Conservation (phyloP, 2,888 invertebrate genomes). For the Zhuqinia jingwanae region DNA sequence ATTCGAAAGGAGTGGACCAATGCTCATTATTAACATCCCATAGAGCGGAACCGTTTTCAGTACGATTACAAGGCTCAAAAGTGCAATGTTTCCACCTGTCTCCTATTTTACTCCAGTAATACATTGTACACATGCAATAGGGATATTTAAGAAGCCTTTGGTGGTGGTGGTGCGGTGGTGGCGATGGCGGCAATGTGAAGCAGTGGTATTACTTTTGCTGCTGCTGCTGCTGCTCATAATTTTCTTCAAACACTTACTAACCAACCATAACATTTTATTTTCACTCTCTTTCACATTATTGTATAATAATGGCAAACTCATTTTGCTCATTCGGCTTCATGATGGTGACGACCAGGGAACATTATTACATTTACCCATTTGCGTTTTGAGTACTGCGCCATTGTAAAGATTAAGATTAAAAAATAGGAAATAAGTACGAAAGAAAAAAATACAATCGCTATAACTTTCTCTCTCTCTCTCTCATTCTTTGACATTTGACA, state of each 20-base stretch:
- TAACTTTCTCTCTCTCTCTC: not conserved
- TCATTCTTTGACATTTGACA: not conserved
- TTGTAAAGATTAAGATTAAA: too few species aligned
- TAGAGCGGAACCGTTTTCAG: slow-evolving; percentile 44
- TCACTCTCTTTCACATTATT: slow-evolving; percentile 14
- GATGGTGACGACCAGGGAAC: not conserved
- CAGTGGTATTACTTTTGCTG: slow-evolving; percentile 15
- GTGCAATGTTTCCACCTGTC: slow-evolving; percentile 65
- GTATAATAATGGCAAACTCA: not conserved
- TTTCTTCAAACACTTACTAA: slow-evolving; percentile 56
- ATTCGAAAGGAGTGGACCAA: slow-evolving; percentile 47
- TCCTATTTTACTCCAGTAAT: slow-evolving; percentile 58
- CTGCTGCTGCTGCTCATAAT: slow-evolving; percentile 40
- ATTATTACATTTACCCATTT: too few species aligned
- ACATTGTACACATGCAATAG: slow-evolving; percentile 60
- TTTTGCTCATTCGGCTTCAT: not conserved
- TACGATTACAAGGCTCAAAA: slow-evolving; percentile 42
- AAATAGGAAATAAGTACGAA: too few species aligned
- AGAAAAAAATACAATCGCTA: too few species aligned
- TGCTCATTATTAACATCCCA: slow-evolving; percentile 52
- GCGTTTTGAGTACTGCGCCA: too few species aligned
- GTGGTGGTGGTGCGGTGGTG: slow-evolving; percentile 1
- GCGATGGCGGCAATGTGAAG: slow-evolving; percentile 8
- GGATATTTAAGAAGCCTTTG: slow-evolving; percentile 56
- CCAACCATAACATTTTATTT: slow-evolving; percentile 44